phyloP scores from a whole-genome alignment of 2,113 vertebrate species.

The Eretmochelys imbricata region DNA sequence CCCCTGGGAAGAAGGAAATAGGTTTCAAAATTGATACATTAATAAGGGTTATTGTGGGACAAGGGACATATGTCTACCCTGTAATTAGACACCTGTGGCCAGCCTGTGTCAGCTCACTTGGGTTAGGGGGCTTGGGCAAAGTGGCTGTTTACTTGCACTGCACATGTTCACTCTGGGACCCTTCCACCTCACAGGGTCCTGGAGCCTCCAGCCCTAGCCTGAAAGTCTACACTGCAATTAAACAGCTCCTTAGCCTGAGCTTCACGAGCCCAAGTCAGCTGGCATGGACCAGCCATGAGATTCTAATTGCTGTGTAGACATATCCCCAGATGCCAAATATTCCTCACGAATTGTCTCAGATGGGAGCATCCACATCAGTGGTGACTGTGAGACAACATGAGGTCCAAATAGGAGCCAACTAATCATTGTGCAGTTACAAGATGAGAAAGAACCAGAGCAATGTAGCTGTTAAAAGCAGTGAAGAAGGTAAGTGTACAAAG shows the following conservation, averaged over 20 bases:
- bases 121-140: too few species aligned
- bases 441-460: neutral
- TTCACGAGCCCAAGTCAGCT: too few species aligned
- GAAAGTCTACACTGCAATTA: too few species aligned
- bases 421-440: neutral
- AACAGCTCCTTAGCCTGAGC: too few species aligned
- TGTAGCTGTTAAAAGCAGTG: neutral
- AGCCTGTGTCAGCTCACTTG: neutral
- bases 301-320: neutral
- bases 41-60: neutral
- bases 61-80: neutral
- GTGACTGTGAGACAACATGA: neutral
- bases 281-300: too few species aligned
- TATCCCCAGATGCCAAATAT: neutral
- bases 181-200: too few species aligned
- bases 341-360: neutral
- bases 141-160: too few species aligned
- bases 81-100: neutral
- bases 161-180: too few species aligned
- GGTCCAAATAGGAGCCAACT: neutral
- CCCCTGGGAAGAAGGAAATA: neutral
- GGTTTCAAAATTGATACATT: neutral
- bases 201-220: too few species aligned
- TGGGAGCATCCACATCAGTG: neutral
- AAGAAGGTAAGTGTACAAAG: neutral